Base-by-base conservation (phyloP, 2,888 invertebrate species). In the Dolichopus griseipennis region DNA sequence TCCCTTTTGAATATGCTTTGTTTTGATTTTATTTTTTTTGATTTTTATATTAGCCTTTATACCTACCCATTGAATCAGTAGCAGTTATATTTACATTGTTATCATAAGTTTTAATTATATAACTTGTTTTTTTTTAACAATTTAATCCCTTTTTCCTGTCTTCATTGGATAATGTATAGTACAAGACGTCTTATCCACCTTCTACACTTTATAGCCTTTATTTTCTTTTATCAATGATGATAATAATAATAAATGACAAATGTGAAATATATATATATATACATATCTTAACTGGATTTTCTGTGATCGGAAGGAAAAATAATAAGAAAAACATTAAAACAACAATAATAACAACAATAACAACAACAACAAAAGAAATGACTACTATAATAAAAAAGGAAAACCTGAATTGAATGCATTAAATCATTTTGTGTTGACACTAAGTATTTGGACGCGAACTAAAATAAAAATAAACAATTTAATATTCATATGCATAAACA, bases 241-340 rank as follows among this genome's bases (percentile, higher is more conserved):
- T 27, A 27, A 27, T 27, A 27, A 18, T 52, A 52, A 52, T n/a
- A 52, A 52, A 52, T 52, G 52, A 52, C 52, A 52, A 52, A 52
- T 52, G 15, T 52, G 52, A 6, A 18, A 18, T 18, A 41, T n/a
- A n/a, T n/a, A n/a, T n/a, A n/a, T n/a, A n/a, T n/a, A n/a, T n/a
- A n/a, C n/a, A 52, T 18, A 52, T 18, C 52, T 52, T 52, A 52
- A 52, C 18, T 52, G 52, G 52, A 52, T 52, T 27, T 27, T 52
- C 18, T 52, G 52, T 52, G 52, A 52, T 52, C 52, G 52, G 52
- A 52, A 52, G 52, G 52, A 52, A 52, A 52, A 52, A 52, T 52
- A 5, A 52, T 52, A 52, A 52, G 1, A 52, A 52, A 52, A 12
- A n/a, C 52, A 52, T 18, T 12, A 37, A 37, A 37, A 37, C 37